Evolutionary conservation across 2,113 vertebrate genomes (phyloP).

Genomic region (Coryphaenoides rupestris): DNA sequence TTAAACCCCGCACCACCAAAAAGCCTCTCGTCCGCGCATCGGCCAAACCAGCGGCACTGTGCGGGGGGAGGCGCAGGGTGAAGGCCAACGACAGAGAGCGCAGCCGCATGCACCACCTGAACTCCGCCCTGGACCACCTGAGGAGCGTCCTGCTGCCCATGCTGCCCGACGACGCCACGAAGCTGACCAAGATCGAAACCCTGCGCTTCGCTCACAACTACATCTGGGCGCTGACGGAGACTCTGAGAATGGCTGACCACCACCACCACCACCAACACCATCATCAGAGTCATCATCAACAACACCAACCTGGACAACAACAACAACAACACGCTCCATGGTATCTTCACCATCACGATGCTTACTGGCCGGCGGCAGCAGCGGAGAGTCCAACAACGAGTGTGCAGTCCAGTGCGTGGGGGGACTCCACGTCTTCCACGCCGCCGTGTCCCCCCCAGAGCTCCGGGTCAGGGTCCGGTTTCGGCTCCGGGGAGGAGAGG

Average conservation of each 20-base stretch:
- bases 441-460: slow-evolving; percentile 37
- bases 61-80: slow-evolving; percentile 74
- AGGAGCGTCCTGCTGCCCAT: slow-evolving; percentile 82
- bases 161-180: slow-evolving; percentile 83
- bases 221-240: slow-evolving; percentile 88
- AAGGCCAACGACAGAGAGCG: slow-evolving; percentile 90
- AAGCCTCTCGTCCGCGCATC: too few species aligned
- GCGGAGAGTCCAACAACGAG: slow-evolving; percentile 39
- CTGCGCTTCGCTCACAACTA: slow-evolving; percentile 89
- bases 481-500: slow-evolving; percentile 1
- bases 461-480: too few species aligned
- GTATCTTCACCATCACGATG: slow-evolving; percentile 27
- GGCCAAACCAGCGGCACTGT: too few species aligned
- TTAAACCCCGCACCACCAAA: too few species aligned
- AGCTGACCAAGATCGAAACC: slow-evolving; percentile 90
- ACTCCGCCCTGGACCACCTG: slow-evolving; percentile 83
- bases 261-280: too few species aligned
- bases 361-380: slow-evolving; percentile 32
- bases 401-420: slow-evolving; percentile 61
- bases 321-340: too few species aligned
- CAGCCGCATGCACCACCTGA: slow-evolving; percentile 88
- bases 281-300: too few species aligned
- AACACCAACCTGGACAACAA: too few species aligned
- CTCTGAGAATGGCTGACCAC: slow-evolving; percentile 77
- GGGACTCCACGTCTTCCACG: slow-evolving; percentile 38